Evolutionary conservation across 2,113 vertebrate genomes (phyloP).

Genomic region (Emydura subglobosa): DNA sequence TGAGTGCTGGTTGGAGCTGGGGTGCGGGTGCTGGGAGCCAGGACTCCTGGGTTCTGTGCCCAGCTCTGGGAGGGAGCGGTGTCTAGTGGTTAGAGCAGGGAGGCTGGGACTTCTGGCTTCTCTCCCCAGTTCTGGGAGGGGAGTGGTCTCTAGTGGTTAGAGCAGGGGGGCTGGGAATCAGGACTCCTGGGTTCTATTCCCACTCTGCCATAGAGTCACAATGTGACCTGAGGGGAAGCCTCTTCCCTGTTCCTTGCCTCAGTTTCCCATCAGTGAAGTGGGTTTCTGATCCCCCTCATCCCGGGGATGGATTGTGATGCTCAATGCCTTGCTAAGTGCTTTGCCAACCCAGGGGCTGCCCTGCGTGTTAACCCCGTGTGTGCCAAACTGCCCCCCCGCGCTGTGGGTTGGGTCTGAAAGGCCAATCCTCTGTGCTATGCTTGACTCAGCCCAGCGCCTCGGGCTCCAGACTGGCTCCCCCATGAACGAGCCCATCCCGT

Average conservation of each 20-base stretch:
- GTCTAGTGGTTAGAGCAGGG: too few species aligned
- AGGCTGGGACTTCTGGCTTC: not conserved
- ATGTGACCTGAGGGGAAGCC: not conserved
- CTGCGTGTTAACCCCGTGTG: not conserved
- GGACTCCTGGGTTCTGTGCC: not conserved
- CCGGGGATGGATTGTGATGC: not conserved
- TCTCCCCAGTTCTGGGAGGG: not conserved
- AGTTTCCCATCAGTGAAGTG: not conserved
- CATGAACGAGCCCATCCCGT: not conserved
- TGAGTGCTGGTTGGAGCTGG: slow-evolving; percentile 1
- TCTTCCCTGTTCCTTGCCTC: not conserved
- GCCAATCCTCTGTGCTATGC: not conserved
- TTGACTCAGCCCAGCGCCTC: not conserved
- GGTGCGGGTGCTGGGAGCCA: not conserved
- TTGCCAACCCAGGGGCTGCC: not conserved
- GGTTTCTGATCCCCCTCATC: not conserved
- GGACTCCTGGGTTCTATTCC: not conserved
- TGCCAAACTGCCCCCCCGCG: not conserved
- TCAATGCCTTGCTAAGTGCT: not conserved
- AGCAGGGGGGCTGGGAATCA: not conserved
- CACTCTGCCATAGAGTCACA: not conserved
- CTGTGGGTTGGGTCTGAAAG: not conserved
- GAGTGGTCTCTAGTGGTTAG: not conserved
- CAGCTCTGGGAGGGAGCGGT: too few species aligned
- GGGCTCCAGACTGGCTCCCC: not conserved